Conservation (phyloP, 2,113 vertebrate species). For the Nerophis lumbriciformis region DNA sequence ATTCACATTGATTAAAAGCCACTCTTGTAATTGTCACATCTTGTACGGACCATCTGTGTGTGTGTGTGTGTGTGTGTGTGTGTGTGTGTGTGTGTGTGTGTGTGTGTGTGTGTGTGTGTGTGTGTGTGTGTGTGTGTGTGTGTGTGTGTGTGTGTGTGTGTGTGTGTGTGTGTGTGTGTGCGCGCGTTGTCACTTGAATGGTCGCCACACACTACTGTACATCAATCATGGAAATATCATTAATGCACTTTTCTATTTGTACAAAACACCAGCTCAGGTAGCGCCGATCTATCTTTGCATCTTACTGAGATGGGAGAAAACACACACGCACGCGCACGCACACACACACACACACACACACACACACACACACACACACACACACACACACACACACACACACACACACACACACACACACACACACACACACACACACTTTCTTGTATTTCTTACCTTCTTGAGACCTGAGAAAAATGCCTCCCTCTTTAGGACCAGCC, state of each 20-base stretch:
- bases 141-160: slow-evolving; percentile 16
- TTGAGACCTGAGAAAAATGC: no score
- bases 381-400: no score
- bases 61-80: slow-evolving; percentile 13
- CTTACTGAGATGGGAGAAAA: slow-evolving; percentile 5
- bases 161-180: slow-evolving; percentile 18
- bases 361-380: neutral
- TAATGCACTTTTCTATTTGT: slow-evolving; percentile 43
- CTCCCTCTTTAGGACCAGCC: no score
- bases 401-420: no score
- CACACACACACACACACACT: neutral
- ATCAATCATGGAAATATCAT: slow-evolving; percentile 55
- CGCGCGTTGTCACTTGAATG: slow-evolving; percentile 46
- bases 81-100: slow-evolving; percentile 7
- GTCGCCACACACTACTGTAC: slow-evolving; percentile 35
- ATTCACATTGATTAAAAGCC: slow-evolving; percentile 71
- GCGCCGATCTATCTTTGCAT: slow-evolving; percentile 19
- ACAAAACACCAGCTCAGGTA: slow-evolving; percentile 34
- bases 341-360: neutral
- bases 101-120: slow-evolving; percentile 25
- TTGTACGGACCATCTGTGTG: slow-evolving; percentile 48
- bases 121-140: slow-evolving; percentile 26
- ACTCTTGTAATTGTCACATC: slow-evolving; percentile 68
- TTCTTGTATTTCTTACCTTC: no score
- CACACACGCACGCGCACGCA: neutral